These are phyloP conservation scores for Benthosema pterotum DNA, from an alignment of 2,797 vertebrate genomes.

Conservation along the genomic window DNA sequence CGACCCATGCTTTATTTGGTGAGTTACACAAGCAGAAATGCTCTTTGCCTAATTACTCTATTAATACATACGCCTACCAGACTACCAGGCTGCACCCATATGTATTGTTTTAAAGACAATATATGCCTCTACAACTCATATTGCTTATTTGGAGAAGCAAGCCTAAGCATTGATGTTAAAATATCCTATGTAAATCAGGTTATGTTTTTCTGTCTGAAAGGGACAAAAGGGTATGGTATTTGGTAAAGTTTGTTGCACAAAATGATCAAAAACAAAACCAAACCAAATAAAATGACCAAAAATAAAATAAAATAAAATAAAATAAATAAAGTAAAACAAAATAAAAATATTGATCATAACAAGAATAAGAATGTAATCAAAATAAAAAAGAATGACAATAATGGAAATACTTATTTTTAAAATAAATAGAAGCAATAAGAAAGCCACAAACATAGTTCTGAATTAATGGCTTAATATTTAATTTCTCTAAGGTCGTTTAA, in stretches of 20 bases:
- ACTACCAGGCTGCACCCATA: neutral
- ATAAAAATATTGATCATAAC: too few relatives aligned
- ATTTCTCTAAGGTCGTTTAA: too few relatives aligned
- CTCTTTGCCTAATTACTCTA: conserved; percentile 34
- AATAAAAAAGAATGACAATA: too few relatives aligned
- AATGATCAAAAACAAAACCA: neutral
- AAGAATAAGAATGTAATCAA: too few relatives aligned
- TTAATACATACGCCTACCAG: conserved; percentile 19
- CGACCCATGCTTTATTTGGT: conserved; percentile 16
- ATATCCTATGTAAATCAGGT: neutral
- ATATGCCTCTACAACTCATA: neutral
- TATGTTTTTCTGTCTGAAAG: neutral
- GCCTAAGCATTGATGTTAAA: neutral
- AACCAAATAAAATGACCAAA: too few relatives aligned
- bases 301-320: neutral
- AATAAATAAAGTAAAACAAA: too few relatives aligned
- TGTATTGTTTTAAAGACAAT: conserved; percentile 7
- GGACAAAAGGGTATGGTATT: neutral
- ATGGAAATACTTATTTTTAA: too few relatives aligned
- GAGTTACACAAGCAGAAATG: conserved; percentile 21
- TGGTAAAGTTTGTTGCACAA: neutral
- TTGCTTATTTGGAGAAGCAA: conserved; percentile 4
- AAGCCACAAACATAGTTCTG: too few relatives aligned
- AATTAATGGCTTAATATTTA: too few relatives aligned
- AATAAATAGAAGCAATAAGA: too few relatives aligned